Percentiles rank a stretch among this genome's conserved stretches.
These are phyloP conservation scores for Eristalinus sepulchralis DNA, from an alignment of 2,888 invertebrate species.

Conservation along the genomic window DNA sequence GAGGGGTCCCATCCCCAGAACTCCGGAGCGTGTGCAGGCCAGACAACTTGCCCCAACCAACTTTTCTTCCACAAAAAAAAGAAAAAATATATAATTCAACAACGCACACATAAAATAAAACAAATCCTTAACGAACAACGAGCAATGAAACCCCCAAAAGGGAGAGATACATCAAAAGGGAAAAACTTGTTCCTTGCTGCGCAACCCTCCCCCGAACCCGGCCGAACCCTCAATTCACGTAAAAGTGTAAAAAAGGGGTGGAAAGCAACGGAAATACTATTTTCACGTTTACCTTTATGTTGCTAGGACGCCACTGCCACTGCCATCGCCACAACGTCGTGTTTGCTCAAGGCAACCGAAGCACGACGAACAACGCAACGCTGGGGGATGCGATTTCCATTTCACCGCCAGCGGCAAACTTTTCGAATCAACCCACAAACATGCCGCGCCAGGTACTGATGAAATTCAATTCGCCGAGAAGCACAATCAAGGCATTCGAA, in stretches of 20 bases:
- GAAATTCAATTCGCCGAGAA: slow-evolving; percentile 43
- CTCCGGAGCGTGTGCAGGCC: slow-evolving; percentile 11
- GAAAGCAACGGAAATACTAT: slow-evolving; percentile 36
- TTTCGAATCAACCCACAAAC: slow-evolving; percentile 30
- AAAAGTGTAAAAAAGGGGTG: slow-evolving; percentile 55
- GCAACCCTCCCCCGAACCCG: neutral
- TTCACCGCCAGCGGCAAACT: slow-evolving; percentile 53
- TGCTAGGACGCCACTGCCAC: slow-evolving; percentile 25
- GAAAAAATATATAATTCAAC: slow-evolving; percentile 4
- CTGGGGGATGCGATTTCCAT: slow-evolving; percentile 49
- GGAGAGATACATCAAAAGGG: slow-evolving; percentile 49
- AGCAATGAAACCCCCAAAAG: slow-evolving; percentile 29
- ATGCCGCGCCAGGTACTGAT: slow-evolving; percentile 8
- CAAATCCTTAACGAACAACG: slow-evolving; percentile 27
- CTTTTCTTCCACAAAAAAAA: slow-evolving; percentile 8
- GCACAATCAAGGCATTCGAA: slow-evolving; percentile 31
- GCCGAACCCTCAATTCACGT: slow-evolving; percentile 18
- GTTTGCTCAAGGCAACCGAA: slow-evolving; percentile 45
- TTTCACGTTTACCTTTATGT: slow-evolving; percentile 50
- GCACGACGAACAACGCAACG: slow-evolving; percentile 4
- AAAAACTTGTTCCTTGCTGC: slow-evolving; percentile 29
- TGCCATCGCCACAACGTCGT: neutral
- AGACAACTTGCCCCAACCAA: slow-evolving; percentile 19
- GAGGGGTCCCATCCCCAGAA: slow-evolving; percentile 17
- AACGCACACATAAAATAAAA: slow-evolving; percentile 1